A percentile compares a stretch with the other conserved stretches of the same genome.
Conservation (phyloP, 2,113 vertebrate species). For the Erpornis zantholeuca region DNA sequence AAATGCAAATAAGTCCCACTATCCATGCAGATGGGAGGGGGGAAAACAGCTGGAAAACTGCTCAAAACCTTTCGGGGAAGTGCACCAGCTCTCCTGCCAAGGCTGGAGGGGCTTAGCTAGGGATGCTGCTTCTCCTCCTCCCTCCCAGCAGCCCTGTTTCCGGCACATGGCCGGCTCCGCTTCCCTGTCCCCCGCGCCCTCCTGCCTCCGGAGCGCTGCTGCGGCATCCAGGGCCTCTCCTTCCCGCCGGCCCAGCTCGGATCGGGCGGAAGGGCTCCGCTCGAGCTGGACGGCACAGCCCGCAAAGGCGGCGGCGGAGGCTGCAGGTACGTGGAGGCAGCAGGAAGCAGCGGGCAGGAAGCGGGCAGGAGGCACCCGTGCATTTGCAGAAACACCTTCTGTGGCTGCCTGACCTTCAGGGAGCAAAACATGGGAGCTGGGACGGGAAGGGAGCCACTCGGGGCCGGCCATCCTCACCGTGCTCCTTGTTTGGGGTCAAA, state of each 20-base stretch:
- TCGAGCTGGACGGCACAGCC: background rate
- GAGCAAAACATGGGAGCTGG: background rate
- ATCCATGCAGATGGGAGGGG: rapidly evolving
- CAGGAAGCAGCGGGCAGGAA: background rate
- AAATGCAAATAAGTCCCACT: background rate
- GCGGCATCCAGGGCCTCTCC: background rate
- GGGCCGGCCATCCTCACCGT: rapidly evolving
- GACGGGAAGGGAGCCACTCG: background rate
- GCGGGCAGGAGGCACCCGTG: background rate
- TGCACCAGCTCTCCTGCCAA: background rate
- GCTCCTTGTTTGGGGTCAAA: background rate
- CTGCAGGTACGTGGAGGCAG: background rate
- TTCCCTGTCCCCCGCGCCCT: background rate
- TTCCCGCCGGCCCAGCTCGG: background rate
- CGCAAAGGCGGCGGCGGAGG: background rate
- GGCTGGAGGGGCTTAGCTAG: background rate
- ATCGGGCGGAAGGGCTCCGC: background rate
- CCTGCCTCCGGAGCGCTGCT: background rate
- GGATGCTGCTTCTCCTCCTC: background rate
- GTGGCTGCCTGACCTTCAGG: constrained; percentile 55
- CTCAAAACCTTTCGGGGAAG: background rate
- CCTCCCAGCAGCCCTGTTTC: background rate
- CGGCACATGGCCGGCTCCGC: background rate
- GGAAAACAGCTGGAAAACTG: background rate
- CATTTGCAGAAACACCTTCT: background rate